Base-by-base conservation (phyloP, 2,113 vertebrate species). In the Trogon surrucura region DNA sequence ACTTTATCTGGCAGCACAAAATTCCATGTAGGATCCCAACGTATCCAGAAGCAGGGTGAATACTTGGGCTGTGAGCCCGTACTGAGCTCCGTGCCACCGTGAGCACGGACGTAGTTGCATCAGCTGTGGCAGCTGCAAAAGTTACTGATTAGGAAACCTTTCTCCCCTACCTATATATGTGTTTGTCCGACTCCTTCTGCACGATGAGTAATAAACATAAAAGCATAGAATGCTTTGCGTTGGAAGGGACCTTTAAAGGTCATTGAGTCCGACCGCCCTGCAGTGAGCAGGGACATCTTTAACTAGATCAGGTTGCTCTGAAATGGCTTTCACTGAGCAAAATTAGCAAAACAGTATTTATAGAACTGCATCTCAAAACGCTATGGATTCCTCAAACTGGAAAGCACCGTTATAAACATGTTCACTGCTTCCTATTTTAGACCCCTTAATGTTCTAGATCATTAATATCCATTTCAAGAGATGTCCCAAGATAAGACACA, bases 71-170 rank as follows among this genome's bases (percentile, higher is more conserved):
- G 11, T 47, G 50, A 89, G 57, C 44, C 53, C 61, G 4, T 26
- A 15, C 47, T 13, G 17, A 41, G 75, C 69, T 62, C 60, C 4
- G 10, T 61, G 71, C 36, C 60, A 7, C 75, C 1, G 0, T 1
- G 11, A 47, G 30, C 36, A 34, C 0, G 2, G n/a, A 50, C 0
- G 0, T 0, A 44, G 64, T 22, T 75, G 50, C 41, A 29, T 36
- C 34, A 67, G 65, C 57, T 86, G 72, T 77, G 79, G 53, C 8
- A 83, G 22, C 25, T 84, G 26, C 36, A 74, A 11, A 34, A 67
- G 45, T 41, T 45, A 32, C 13, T 32, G 20, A 17, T 22, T 80
- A 67, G 36, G 25, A 77, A 72, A 58, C 1, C 1, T 30, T 77
- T 45, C 47, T 75, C 53, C 60, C 25, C 29, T 67, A 6, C 51